These are phyloP conservation scores for Scaptomyza pallida DNA, from an alignment of 1,140 invertebrate genomes.

Conservation along the genomic window DNA sequence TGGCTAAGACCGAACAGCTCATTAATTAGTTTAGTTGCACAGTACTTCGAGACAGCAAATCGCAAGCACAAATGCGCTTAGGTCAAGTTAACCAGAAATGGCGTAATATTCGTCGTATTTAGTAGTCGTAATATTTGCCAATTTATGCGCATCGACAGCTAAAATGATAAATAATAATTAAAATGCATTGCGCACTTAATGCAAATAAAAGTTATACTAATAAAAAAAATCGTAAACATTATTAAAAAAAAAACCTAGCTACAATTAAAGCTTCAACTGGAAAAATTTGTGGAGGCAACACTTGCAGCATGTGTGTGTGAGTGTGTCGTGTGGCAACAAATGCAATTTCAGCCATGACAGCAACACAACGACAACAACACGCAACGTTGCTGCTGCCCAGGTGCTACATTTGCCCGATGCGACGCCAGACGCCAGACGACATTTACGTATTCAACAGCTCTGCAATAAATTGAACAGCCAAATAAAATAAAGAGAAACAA, in stretches of 20 bases:
- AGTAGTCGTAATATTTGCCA: slow-evolving; percentile 32
- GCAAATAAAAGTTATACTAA: slow-evolving; percentile 29
- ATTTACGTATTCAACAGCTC: background rate
- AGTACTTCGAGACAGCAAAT: slow-evolving; percentile 38
- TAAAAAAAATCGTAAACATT: slow-evolving; percentile 30
- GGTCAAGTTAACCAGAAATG: slow-evolving; percentile 55
- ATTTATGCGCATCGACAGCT: slow-evolving; percentile 19
- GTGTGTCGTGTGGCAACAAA: slow-evolving; percentile 45
- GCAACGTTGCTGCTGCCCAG: slow-evolving; percentile 34
- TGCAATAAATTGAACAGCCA: slow-evolving; percentile 35
- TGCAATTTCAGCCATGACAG: slow-evolving; percentile 69
- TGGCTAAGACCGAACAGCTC: slow-evolving; percentile 6
- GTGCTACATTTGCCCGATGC: background rate
- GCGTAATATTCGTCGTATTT: slow-evolving; percentile 44
- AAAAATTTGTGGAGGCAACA: slow-evolving; percentile 65
- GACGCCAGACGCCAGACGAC: background rate
- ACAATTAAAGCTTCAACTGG: slow-evolving; percentile 62
- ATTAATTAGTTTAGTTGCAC: slow-evolving; percentile 40
- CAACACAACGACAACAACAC: slow-evolving; percentile 24
- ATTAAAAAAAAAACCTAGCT: slow-evolving; percentile 34
- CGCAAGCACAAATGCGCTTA: slow-evolving; percentile 13
- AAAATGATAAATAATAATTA: slow-evolving; percentile 62
- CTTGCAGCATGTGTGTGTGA: slow-evolving; percentile 1
- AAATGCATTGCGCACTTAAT: slow-evolving; percentile 69
- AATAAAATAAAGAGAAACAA: slow-evolving; percentile 16